These are phyloP conservation scores for Caenorhabditis briggsae DNA, from an alignment of 1,140 invertebrate genomes.

Conservation along the genomic window DNA sequence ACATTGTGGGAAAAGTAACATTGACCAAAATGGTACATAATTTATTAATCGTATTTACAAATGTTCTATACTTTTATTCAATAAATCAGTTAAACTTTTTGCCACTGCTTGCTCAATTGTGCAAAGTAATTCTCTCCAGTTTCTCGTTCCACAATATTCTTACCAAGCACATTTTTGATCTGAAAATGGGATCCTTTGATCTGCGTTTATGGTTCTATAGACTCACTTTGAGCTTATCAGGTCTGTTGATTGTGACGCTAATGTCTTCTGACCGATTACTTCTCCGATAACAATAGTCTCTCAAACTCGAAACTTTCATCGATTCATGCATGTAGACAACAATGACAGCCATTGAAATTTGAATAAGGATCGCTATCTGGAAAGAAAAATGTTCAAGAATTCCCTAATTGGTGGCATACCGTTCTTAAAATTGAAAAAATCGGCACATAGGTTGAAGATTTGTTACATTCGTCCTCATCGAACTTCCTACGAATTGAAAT, in stretches of 20 bases:
- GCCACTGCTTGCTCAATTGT: slow-evolving; percentile 37
- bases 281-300: slow-evolving; percentile 4
- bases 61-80: neutral
- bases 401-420: neutral
- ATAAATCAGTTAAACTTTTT: neutral
- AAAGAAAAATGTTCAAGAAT: neutral
- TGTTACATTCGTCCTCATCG: slow-evolving; percentile 38
- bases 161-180: slow-evolving; percentile 26
- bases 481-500: slow-evolving; percentile 16
- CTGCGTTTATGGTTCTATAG: neutral
- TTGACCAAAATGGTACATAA: too few species aligned
- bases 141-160: slow-evolving; percentile 13
- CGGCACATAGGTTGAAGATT: neutral
- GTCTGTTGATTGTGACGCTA: neutral
- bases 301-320: slow-evolving; percentile 23
- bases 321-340: slow-evolving; percentile 38
- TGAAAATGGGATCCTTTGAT: neutral
- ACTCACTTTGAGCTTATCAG: slow-evolving; percentile 19
- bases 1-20: too few species aligned
- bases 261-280: slow-evolving; percentile 18
- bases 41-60: slow-evolving; percentile 1
- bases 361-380: slow-evolving; percentile 20
- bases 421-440: slow-evolving; percentile 1
- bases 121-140: slow-evolving; percentile 30
- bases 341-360: slow-evolving; percentile 34